phyloP scores from a whole-genome alignment of 2,113 vertebrate species.

The Mus pahari region DNA sequence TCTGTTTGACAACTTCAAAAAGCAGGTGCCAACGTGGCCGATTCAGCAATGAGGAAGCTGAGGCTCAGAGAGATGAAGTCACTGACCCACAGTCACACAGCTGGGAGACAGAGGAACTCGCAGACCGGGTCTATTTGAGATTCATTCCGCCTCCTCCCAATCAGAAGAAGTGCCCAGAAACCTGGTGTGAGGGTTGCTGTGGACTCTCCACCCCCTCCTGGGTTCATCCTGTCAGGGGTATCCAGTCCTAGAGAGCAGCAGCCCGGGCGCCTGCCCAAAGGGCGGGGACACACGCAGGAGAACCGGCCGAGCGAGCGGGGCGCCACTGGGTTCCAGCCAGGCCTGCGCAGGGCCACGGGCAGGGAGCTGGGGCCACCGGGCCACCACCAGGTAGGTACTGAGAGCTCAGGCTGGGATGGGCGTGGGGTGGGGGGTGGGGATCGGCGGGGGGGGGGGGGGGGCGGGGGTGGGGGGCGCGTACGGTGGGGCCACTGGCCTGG shows the following conservation, averaged over 20 bases:
- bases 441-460: neutral
- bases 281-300: slow-evolving; percentile 53
- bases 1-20: neutral
- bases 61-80: slow-evolving; percentile 71
- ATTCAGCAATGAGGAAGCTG: slow-evolving; percentile 64
- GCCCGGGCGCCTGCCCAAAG: neutral
- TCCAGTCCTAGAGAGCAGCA: slow-evolving; percentile 19
- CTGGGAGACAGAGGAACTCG: neutral
- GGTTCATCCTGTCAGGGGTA: no score
- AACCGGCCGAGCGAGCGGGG: slow-evolving; percentile 71
- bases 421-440: neutral
- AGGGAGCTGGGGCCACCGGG: slow-evolving; percentile 63
- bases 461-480: neutral
- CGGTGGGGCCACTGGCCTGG: neutral
- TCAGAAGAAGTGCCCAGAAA: accelerated
- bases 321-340: neutral
- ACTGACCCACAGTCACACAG: slow-evolving; percentile 39
- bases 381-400: slow-evolving; percentile 23
- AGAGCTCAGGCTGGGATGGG: neutral
- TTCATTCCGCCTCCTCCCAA: neutral
- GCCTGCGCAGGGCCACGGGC: slow-evolving; percentile 27
- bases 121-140: neutral
- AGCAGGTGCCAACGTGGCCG: neutral
- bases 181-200: neutral
- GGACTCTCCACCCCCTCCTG: neutral